Conservation (phyloP, 2,797 vertebrate genomes). For the Danio jaintianensis region DNA sequence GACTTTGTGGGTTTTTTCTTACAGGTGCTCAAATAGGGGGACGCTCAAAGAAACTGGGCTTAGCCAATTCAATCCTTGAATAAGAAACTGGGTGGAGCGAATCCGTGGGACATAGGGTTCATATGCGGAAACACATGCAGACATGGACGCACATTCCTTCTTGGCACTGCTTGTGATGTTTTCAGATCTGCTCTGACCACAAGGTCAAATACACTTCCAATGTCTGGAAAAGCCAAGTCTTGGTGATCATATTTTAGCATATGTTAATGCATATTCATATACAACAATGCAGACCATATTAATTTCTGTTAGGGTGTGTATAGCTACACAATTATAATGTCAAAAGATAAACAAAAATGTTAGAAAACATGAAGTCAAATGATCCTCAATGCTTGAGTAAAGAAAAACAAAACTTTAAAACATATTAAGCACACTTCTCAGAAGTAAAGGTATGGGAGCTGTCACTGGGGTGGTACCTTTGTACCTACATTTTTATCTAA, state of each 20-base stretch:
- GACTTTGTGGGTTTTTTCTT: not conserved
- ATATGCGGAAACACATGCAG: constrained; percentile 21
- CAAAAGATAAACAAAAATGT: not conserved
- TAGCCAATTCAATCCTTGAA: constrained; percentile 32
- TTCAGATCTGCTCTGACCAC: constrained; percentile 36
- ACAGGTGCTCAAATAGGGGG: constrained; percentile 15
- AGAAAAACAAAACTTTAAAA: too few relatives aligned
- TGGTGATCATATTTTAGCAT: constrained; percentile 40
- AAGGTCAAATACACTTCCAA: constrained; percentile 34
- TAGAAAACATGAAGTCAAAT: not conserved
- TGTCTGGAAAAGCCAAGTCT: constrained; percentile 36
- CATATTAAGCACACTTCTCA: too few relatives aligned
- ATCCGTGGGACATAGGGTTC: constrained; percentile 24
- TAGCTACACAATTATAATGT: not conserved
- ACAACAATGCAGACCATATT: not conserved
- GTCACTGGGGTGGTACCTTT: too few relatives aligned
- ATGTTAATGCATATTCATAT: not conserved
- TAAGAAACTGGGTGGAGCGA: constrained; percentile 26
- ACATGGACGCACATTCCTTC: constrained; percentile 39
- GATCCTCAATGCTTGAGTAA: not conserved
- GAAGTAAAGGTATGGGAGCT: too few relatives aligned
- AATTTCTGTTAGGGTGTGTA: constrained; percentile 13
- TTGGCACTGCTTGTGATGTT: constrained; percentile 31
- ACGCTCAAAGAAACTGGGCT: constrained; percentile 30
- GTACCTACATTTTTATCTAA: too few relatives aligned